Evolutionary conservation across 2,113 vertebrate genomes (phyloP).

Genomic region (Heterocephalus glaber): DNA sequence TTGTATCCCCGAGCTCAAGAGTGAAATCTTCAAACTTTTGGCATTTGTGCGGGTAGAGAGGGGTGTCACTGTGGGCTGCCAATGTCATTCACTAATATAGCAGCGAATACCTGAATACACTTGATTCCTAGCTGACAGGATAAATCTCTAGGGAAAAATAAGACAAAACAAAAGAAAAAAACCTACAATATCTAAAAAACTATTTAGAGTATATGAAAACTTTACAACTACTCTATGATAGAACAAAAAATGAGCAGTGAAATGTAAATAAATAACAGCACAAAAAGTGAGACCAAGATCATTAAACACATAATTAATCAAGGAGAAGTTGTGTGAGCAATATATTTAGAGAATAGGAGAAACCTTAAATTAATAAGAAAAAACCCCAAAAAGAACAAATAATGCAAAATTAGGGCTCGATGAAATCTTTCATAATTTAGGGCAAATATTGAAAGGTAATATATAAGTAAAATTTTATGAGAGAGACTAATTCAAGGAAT

Average conservation of each 20-base stretch:
- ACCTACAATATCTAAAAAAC: background rate
- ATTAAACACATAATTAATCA: background rate
- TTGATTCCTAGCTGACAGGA: background rate
- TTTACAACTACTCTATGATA: background rate
- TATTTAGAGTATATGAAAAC: background rate
- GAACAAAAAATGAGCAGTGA: background rate
- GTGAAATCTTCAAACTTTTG: background rate
- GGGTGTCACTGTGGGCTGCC: background rate
- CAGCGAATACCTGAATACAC: accelerated
- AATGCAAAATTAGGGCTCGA: background rate
- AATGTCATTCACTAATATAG: background rate
- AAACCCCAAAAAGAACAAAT: background rate
- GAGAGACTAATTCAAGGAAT: background rate
- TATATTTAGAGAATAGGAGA: background rate
- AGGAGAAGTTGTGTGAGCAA: background rate
- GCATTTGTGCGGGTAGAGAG: background rate
- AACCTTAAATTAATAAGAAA: background rate
- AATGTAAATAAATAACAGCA: background rate
- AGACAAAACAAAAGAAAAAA: background rate
- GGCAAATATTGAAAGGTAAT: background rate
- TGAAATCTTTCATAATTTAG: background rate
- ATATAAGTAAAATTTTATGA: background rate
- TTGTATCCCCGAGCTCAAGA: background rate
- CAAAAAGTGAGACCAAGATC: background rate
- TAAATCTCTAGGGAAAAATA: background rate